Conservation (phyloP, 2,113 vertebrate genomes). For the Ranitomeya imitator region DNA sequence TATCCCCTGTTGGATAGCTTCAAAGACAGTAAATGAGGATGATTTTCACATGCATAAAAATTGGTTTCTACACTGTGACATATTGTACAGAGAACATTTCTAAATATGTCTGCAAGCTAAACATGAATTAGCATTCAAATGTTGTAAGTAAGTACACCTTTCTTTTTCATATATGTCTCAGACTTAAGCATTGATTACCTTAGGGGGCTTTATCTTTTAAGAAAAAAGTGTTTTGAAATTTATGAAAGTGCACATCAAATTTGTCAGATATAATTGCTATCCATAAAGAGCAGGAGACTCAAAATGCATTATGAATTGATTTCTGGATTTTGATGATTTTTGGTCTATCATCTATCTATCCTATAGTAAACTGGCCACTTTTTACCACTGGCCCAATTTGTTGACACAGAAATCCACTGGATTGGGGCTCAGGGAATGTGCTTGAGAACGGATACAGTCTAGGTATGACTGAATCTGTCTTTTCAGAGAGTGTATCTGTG, state of each 20-base stretch:
- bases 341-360: neutral
- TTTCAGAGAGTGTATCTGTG: no score
- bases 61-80: constrained; percentile 44
- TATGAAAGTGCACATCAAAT: neutral
- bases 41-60: constrained; percentile 51
- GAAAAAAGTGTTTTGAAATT: constrained; percentile 14
- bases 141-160: constrained; percentile 31
- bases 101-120: constrained; percentile 45
- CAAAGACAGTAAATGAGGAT: constrained; percentile 52
- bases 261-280: constrained; percentile 12
- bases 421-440: no score
- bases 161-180: constrained; percentile 14
- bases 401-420: no score
- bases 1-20: constrained; percentile 52
- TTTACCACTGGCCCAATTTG: no score
- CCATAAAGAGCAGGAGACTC: neutral
- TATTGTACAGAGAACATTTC: constrained; percentile 43
- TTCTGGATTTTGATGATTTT: neutral
- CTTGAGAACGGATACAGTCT: no score
- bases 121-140: constrained; percentile 33
- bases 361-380: no score
- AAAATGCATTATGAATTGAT: neutral
- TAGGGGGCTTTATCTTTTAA: constrained; percentile 15
- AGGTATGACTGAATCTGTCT: no score
- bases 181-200: constrained; percentile 10